Conservation (phyloP, 2,888 invertebrate species). For the Opisthograptis luteolata region DNA sequence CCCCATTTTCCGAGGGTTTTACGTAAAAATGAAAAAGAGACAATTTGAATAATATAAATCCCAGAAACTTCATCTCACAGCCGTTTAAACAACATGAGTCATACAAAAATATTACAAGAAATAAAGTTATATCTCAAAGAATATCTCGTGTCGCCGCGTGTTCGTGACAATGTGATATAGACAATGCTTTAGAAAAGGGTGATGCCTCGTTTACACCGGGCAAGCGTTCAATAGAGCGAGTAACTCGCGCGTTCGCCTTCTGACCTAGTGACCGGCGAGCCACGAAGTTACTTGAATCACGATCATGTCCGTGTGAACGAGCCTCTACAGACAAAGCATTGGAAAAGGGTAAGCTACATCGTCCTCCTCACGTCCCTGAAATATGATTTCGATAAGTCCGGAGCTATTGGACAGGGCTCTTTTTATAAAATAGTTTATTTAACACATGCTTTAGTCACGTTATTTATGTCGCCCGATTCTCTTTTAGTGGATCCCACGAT, state of each 20-base stretch:
- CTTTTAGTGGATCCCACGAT: slow-evolving; percentile 43
- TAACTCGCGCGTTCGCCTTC: slow-evolving; percentile 32
- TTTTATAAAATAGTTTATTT: slow-evolving; percentile 74
- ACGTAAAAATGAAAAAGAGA: neutral
- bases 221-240: slow-evolving; percentile 35
- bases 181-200: slow-evolving; percentile 79
- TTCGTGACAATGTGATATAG: slow-evolving; percentile 81
- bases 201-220: slow-evolving; percentile 61
- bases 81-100: slow-evolving; percentile 43
- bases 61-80: slow-evolving; percentile 19
- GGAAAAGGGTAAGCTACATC: slow-evolving; percentile 75
- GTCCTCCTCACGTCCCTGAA: slow-evolving; percentile 79
- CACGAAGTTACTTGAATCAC: slow-evolving; percentile 25
- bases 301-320: slow-evolving; percentile 50
- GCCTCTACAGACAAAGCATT: slow-evolving; percentile 68
- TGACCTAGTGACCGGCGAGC: slow-evolving; percentile 32
- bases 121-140: slow-evolving; percentile 77
- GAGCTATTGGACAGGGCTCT: slow-evolving; percentile 74
- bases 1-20: too few species aligned
- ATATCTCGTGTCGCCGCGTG: slow-evolving; percentile 80
- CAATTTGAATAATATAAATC: slow-evolving; percentile 14
- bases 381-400: slow-evolving; percentile 83
- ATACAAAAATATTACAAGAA: slow-evolving; percentile 71
- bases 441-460: slow-evolving; percentile 60
- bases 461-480: slow-evolving; percentile 49